Conservation (phyloP, 30 jellyfish, hydroid and myxozoan genomes). For the Turritopsis rubra region DNA sequence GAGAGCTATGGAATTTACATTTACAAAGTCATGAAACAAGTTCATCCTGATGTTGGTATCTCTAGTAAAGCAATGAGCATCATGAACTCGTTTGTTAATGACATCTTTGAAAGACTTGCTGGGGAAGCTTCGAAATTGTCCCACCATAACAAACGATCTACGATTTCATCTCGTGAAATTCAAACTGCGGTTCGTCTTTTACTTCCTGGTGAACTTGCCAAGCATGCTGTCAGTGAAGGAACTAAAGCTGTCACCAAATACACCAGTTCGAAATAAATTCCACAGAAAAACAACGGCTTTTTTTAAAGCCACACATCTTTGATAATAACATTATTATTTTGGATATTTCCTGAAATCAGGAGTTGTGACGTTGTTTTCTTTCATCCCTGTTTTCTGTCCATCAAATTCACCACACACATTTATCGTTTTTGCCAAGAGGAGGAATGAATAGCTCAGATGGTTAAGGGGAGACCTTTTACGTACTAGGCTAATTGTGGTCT, state of each 20-base stretch:
- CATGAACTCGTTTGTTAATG: slow-evolving; percentile 93
- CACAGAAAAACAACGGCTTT: neutral
- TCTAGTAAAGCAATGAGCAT: slow-evolving; percentile 97
- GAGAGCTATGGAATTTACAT: slow-evolving; percentile 83
- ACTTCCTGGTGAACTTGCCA: slow-evolving; percentile 94
- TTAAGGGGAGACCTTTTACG: too few species aligned
- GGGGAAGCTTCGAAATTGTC: slow-evolving; percentile 95
- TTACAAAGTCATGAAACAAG: slow-evolving; percentile 93
- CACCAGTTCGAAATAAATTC: slow-evolving; percentile 63
- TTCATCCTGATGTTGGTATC: slow-evolving; percentile 93
- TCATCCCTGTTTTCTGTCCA: too few species aligned
- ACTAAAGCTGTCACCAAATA: slow-evolving; percentile 97
- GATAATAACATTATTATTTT: neutral
- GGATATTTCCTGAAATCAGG: too few species aligned
- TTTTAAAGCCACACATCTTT: slow-evolving; percentile 15
- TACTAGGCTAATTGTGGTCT: too few species aligned
- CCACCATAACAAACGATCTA: slow-evolving; percentile 66
- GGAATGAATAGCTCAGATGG: too few species aligned
- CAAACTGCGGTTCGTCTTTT: slow-evolving; percentile 89
- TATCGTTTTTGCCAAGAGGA: too few species aligned
- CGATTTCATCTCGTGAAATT: slow-evolving; percentile 81
- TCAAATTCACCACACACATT: too few species aligned
- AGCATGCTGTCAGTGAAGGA: slow-evolving; percentile 95
- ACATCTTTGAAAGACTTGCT: slow-evolving; percentile 94
- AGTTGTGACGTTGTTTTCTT: too few species aligned